Percentiles rank a stretch among this genome's conserved stretches.
These are phyloP conservation scores for Aphidius ervi DNA, from an alignment of 1,140 invertebrate genomes.

Conservation along the genomic window DNA sequence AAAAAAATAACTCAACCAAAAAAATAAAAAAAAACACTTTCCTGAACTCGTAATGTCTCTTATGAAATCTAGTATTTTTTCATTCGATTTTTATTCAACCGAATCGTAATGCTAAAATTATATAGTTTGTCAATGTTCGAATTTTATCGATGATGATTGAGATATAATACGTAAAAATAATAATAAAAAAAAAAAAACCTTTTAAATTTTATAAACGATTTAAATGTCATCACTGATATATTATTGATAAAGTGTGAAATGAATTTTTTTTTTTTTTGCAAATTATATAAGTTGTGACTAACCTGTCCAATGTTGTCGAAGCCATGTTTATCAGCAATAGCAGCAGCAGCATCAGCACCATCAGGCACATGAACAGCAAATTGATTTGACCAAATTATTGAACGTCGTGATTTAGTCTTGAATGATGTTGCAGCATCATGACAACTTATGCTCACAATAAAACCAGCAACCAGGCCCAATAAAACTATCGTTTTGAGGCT, in stretches of 20 bases:
- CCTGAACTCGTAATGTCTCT: too few relatives aligned
- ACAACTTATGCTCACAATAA: constrained; percentile 26
- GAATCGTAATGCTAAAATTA: too few relatives aligned
- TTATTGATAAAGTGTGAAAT: not conserved
- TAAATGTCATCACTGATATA: too few relatives aligned
- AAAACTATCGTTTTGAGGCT: constrained; percentile 36
- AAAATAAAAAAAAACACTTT: too few relatives aligned
- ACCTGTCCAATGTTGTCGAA: constrained; percentile 74
- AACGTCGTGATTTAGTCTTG: constrained; percentile 35
- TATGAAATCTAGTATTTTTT: too few relatives aligned
- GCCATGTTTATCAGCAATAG: constrained; percentile 67
- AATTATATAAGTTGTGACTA: constrained; percentile 34
- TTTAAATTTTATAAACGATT: too few relatives aligned
- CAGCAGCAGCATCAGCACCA: constrained; percentile 56
- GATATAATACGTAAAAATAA: too few relatives aligned
- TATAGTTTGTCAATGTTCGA: too few relatives aligned
- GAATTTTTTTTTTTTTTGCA: not conserved
- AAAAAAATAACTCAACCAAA: too few relatives aligned
- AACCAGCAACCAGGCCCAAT: constrained; percentile 30
- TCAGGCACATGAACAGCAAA: constrained; percentile 73
- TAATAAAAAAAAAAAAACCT: too few relatives aligned
- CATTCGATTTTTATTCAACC: too few relatives aligned
- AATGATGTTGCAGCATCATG: constrained; percentile 24
- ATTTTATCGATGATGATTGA: too few relatives aligned
- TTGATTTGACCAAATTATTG: constrained; percentile 66